Evolutionary conservation across 2,113 vertebrate genomes (phyloP).

Genomic region (Calonectris borealis): DNA sequence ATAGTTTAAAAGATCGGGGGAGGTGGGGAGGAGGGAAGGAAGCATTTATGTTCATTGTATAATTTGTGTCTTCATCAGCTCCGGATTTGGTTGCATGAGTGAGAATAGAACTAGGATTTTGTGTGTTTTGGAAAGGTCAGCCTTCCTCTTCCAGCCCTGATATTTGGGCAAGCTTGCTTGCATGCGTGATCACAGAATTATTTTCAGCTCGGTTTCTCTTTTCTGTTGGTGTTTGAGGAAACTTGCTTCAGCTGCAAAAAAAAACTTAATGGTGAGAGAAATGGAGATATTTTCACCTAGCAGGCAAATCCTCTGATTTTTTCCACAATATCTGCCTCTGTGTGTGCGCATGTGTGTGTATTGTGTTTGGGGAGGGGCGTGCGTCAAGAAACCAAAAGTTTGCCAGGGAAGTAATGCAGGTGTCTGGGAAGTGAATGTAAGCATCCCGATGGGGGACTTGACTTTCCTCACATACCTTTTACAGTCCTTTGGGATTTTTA

Average conservation of each 20-base stretch:
- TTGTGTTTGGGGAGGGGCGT: not conserved
- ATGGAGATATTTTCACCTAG: not conserved
- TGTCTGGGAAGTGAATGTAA: not conserved
- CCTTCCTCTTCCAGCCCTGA: not conserved
- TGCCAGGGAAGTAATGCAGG: not conserved
- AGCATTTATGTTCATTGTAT: not conserved
- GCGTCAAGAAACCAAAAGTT: not conserved
- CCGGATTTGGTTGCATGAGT: not conserved
- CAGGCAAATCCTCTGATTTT: not conserved
- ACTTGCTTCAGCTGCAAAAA: not conserved
- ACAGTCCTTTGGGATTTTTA: not conserved
- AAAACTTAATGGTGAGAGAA: not conserved
- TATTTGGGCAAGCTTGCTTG: not conserved
- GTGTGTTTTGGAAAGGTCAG: not conserved
- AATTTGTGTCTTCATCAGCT: not conserved
- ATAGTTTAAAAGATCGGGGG: accelerated
- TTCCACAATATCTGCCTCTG: not conserved
- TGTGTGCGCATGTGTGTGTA: too few relatives aligned
- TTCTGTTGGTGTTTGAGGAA: not conserved
- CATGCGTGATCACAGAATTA: not conserved
- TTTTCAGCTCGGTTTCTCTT: not conserved
- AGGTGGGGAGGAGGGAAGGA: not conserved
- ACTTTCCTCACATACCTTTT: not conserved
- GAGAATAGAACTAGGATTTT: not conserved
- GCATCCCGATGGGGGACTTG: not conserved